Evolutionary conservation across 2,888 invertebrate species (phyloP).

Genomic region (Pyrrhopygopsis socrates): DNA sequence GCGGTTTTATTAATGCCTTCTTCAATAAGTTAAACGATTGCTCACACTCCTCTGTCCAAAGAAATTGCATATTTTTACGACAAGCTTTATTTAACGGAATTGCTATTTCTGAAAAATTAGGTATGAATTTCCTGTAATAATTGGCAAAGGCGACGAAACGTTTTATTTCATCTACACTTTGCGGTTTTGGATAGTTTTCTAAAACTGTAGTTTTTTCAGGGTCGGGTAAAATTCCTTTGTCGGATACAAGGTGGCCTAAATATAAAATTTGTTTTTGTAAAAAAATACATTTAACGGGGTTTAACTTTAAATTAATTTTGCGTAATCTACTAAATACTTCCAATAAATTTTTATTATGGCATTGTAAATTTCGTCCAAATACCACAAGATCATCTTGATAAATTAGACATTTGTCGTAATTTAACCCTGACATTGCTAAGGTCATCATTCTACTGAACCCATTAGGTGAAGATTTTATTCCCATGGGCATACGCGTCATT

Average conservation of each 20-base stretch:
- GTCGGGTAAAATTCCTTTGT: slow-evolving; percentile 41
- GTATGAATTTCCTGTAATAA: slow-evolving; percentile 58
- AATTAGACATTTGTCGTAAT: slow-evolving; percentile 51
- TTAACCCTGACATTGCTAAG: slow-evolving; percentile 70
- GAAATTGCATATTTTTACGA: background rate
- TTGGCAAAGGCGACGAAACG: slow-evolving; percentile 49
- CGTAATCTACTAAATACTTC: slow-evolving; percentile 30
- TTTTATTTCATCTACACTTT: slow-evolving; percentile 44
- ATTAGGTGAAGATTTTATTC: background rate
- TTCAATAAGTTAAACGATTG: too few relatives aligned
- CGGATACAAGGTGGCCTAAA: slow-evolving; percentile 46
- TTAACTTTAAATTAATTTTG: slow-evolving; percentile 49
- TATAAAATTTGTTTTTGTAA: slow-evolving; percentile 34
- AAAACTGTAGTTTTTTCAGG: slow-evolving; percentile 35
- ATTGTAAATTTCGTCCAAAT: slow-evolving; percentile 40
- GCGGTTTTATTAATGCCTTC: slow-evolving; percentile 9
- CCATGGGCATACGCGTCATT: too few relatives aligned
- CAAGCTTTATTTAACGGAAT: slow-evolving; percentile 37
- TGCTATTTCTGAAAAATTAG: slow-evolving; percentile 42
- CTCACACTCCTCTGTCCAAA: too few relatives aligned
- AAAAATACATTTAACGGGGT: slow-evolving; percentile 40
- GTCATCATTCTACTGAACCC: slow-evolving; percentile 65
- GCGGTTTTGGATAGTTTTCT: slow-evolving; percentile 42
- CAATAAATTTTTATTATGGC: slow-evolving; percentile 19
- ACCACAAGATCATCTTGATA: slow-evolving; percentile 60